Evolutionary conservation across 2,113 vertebrate species (phyloP).

Genomic region (Actenoides lindsayi): DNA sequence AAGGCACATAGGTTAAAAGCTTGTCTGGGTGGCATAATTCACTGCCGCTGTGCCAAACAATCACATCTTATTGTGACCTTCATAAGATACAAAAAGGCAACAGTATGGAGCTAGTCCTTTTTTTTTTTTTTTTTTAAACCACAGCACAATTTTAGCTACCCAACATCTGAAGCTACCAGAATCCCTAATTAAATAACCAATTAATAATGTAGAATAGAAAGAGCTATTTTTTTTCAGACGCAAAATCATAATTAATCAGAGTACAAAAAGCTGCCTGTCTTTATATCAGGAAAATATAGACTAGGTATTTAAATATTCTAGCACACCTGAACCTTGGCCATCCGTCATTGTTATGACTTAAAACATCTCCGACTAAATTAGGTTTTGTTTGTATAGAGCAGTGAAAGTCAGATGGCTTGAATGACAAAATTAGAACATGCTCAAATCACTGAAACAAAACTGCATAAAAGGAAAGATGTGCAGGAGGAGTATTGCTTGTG

Average conservation of each 20-base stretch:
- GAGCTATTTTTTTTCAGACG: slow-evolving; percentile 79
- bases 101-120: slow-evolving; percentile 75
- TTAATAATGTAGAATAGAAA: slow-evolving; percentile 90
- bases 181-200: slow-evolving; percentile 93
- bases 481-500: slow-evolving; percentile 59
- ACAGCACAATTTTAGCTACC: slow-evolving; percentile 79
- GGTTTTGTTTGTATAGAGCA: slow-evolving; percentile 94
- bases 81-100: slow-evolving; percentile 88
- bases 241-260: slow-evolving; percentile 87
- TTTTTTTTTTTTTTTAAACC: slow-evolving; percentile 71
- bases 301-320: slow-evolving; percentile 84
- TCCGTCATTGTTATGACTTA: slow-evolving; percentile 98
- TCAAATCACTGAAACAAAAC: slow-evolving; percentile 82
- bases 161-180: slow-evolving; percentile 85
- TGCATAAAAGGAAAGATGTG: slow-evolving; percentile 74
- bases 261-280: slow-evolving; percentile 82
- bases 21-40: slow-evolving; percentile 94
- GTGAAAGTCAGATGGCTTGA: slow-evolving; percentile 97
- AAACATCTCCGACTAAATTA: slow-evolving; percentile 95
- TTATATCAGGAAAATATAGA: slow-evolving; percentile 81
- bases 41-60: slow-evolving; percentile 89
- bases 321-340: slow-evolving; percentile 97
- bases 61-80: slow-evolving; percentile 94
- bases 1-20: slow-evolving; percentile 93
- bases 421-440: slow-evolving; percentile 91